A percentile compares a stretch with the other conserved stretches of the same genome.
Evolutionary conservation across 2,113 vertebrate genomes (phyloP).

Genomic region (Lucifuga dentata): DNA sequence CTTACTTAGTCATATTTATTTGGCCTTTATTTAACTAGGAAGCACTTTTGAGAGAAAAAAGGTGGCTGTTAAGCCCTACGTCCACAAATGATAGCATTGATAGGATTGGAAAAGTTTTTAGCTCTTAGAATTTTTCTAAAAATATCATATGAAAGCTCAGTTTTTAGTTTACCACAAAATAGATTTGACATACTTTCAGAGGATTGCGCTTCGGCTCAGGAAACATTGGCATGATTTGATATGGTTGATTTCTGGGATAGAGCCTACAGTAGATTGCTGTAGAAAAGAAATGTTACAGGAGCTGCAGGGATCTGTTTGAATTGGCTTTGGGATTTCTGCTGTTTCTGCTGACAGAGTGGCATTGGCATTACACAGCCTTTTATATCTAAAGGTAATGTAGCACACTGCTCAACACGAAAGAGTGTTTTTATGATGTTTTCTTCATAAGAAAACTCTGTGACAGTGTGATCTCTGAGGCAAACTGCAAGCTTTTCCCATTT

Average conservation of each 20-base stretch:
- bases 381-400: conserved; percentile 25
- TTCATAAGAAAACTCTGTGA: not conserved
- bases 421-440: conserved; percentile 1
- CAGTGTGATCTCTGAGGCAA: conserved; percentile 5
- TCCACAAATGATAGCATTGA: not conserved
- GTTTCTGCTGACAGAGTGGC: conserved; percentile 35
- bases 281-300: conserved; percentile 14
- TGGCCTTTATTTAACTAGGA: conserved; percentile 40
- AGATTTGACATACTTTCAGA: not conserved
- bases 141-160: not conserved
- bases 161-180: not conserved
- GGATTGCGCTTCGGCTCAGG: conserved; percentile 5
- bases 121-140: not conserved
- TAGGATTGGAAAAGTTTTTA: conserved; percentile 11
- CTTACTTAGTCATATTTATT: conserved; percentile 33
- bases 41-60: conserved; percentile 35
- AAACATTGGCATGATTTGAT: not conserved
- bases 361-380: conserved; percentile 32
- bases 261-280: not conserved
- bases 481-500: not conserved
- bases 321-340: conserved; percentile 1
- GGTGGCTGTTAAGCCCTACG: conserved; percentile 14
- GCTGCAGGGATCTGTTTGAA: not conserved
- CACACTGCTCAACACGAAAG: not conserved
- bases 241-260: not conserved